Conservation (phyloP, 2,797 vertebrate genomes). For the Mormyrus hasselquistii region DNA sequence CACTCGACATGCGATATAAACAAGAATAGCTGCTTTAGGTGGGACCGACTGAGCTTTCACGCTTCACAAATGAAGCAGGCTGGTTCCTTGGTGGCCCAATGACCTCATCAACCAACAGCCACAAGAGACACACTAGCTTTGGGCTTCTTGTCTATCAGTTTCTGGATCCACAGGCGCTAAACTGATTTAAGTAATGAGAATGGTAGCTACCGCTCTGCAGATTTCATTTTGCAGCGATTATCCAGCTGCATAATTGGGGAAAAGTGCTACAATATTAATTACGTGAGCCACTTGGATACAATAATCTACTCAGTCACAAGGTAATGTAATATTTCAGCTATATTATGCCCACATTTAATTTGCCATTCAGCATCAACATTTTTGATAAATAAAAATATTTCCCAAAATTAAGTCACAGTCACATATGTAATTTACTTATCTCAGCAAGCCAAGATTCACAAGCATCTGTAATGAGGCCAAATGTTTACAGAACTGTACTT, state of each 20-base stretch:
- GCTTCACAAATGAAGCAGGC: background rate
- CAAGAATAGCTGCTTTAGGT: background rate
- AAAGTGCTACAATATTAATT: background rate
- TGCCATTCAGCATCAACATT: background rate
- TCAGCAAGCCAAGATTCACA: background rate
- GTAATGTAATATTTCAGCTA: slow-evolving; percentile 9
- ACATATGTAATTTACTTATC: background rate
- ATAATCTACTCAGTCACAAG: background rate
- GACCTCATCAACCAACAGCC: background rate
- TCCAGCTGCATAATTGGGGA: background rate
- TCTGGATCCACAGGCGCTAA: background rate
- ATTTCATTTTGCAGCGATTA: background rate
- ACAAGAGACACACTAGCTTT: background rate
- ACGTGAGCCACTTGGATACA: background rate
- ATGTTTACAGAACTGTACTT: background rate
- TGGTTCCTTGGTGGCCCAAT: background rate
- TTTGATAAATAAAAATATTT: slow-evolving; percentile 9
- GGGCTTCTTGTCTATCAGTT: background rate
- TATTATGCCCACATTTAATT: background rate
- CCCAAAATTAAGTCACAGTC: background rate
- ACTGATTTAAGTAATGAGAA: background rate
- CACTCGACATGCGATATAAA: background rate
- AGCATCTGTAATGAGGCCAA: background rate
- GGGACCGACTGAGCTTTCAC: background rate
- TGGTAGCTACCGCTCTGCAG: background rate